These are phyloP conservation scores for Cossypha niveicapilla DNA, from an alignment of 2,797 vertebrate genomes.

Conservation along the genomic window DNA sequence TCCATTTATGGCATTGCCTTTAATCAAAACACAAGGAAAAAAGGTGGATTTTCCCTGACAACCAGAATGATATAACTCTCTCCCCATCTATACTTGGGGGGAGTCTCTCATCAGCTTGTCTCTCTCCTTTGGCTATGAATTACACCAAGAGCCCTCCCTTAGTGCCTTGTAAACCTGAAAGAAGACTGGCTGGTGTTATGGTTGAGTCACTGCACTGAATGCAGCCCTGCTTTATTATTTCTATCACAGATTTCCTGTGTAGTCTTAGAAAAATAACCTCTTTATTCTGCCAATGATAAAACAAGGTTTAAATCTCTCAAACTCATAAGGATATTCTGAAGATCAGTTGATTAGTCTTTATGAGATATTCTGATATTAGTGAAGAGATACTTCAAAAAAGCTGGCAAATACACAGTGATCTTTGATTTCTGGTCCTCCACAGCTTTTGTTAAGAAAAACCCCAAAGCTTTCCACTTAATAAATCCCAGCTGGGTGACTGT, in stretches of 20 bases:
- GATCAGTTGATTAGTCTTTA: slow-evolving; percentile 29
- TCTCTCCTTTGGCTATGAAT: background rate
- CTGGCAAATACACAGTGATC: background rate
- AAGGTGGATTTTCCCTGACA: background rate
- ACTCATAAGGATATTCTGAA: slow-evolving; percentile 14
- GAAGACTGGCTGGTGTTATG: background rate
- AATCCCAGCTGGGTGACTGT: slow-evolving; percentile 13
- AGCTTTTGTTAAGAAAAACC: background rate
- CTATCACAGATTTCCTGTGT: background rate
- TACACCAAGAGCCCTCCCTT: background rate
- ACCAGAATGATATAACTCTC: background rate
- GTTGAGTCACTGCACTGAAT: background rate
- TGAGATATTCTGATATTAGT: background rate
- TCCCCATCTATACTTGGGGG: background rate
- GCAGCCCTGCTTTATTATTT: background rate
- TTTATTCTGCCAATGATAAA: background rate
- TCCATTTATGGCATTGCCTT: background rate
- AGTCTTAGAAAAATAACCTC: background rate
- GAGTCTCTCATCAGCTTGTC: background rate
- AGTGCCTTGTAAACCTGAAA: background rate
- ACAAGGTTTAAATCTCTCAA: background rate
- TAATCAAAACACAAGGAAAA: background rate
- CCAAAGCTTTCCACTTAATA: background rate
- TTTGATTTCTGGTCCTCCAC: slow-evolving; percentile 34
- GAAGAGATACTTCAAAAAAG: slow-evolving; percentile 31